phyloP scores from a whole-genome alignment of 2,888 invertebrate genomes.

The Protonemura montana region DNA sequence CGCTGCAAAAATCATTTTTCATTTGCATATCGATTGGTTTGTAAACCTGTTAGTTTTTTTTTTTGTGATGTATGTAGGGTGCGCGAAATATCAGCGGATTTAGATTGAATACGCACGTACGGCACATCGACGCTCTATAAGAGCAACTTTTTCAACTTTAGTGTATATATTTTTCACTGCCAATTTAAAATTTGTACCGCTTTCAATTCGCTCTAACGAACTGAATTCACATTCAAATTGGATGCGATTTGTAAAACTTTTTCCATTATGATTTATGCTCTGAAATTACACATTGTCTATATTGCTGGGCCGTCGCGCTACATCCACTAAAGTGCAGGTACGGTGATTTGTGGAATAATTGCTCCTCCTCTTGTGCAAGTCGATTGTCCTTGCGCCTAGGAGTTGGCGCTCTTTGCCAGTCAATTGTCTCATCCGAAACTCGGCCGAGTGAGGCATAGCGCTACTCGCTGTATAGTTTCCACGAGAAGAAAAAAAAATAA shows the following conservation, averaged over 20 bases:
- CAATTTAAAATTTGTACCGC: not conserved
- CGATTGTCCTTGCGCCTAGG: not conserved
- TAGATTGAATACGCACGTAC: not conserved
- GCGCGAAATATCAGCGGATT: not conserved
- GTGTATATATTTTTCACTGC: not conserved
- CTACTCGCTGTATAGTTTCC: not conserved
- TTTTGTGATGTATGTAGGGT: not conserved
- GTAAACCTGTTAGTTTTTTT: not conserved
- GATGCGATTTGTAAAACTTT: not conserved
- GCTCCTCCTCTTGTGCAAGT: not conserved
- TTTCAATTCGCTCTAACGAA: constrained; percentile 4
- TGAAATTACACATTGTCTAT: not conserved
- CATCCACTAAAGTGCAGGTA: not conserved
- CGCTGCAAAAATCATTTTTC: too few species aligned
- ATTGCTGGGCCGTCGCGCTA: not conserved
- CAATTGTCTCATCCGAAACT: not conserved
- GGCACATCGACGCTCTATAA: not conserved
- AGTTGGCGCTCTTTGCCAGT: not conserved
- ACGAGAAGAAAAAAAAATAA: not conserved
- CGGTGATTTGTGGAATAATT: not conserved
- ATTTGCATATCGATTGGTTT: not conserved
- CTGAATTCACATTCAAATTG: constrained; percentile 4
- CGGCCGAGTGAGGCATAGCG: not conserved
- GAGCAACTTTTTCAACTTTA: not conserved
- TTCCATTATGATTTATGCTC: not conserved